Base-by-base conservation (phyloP, 2,888 invertebrate genomes). In the Agrochola macilenta region DNA sequence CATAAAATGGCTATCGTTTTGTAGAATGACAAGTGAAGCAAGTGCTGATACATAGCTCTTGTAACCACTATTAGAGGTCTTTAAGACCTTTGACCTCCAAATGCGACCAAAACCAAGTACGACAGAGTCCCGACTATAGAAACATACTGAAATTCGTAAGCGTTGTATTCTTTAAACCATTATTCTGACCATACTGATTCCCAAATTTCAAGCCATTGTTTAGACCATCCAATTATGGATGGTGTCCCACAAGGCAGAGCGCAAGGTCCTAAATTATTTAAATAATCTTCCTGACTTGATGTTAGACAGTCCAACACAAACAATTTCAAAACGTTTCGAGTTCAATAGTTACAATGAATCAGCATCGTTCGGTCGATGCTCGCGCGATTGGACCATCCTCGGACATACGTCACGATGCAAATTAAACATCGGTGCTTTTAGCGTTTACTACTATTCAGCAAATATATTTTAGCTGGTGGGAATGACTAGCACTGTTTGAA, bases 331-430 rank as follows among this genome's bases (percentile, higher is more conserved):
- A 79, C 61, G 52, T 69, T 76, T 63, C 71, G 72, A 87, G 65
- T 69, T 74, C 65, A 81, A 78, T 83, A 76, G 65, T 79, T 66
- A 71, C 52, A 69, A 70, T 76, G 68, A 75, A 77, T 78, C 43
- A 61, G 69, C 80, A 73, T 79, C 73, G 54, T 57, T 70, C 26
- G 57, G 39, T 75, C 63, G 64, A 81, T 78, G 74, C 75, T 79
- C 74, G 68, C 70, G 65, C 70, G 76, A 81, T 80, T 80, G 76
- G 72, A 72, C 71, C 75, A 70, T 69, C 71, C 39, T 74, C 64
- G 79, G 73, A 82, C 87, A 73, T 72, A 69, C 78, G 66, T 73
- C 76, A 76, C 79, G 72, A 84, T 75, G 82, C 43, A 87, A 82
- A 81, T 78, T 74, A 83, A 74, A 82, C 72, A 81, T 86, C 74